A percentile compares a stretch with the other conserved stretches of the same genome.
Conservation (phyloP, 1,140 invertebrate species). For the Myzus persicae region DNA sequence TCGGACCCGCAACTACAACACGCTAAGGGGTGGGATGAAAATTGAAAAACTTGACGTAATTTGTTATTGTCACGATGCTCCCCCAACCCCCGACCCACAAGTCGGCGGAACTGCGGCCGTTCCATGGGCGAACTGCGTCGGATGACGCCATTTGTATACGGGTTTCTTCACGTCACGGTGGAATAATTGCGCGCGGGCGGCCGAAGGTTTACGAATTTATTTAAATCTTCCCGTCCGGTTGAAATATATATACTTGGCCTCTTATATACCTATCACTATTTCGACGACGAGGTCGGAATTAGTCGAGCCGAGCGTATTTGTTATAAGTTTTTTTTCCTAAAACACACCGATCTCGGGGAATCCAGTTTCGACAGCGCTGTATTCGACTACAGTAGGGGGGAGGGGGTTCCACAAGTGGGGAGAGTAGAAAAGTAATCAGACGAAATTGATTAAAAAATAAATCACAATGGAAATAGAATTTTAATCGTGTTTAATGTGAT, state of each 20-base stretch:
- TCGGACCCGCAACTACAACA: not conserved
- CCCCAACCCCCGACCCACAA: not conserved
- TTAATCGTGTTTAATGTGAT: not conserved
- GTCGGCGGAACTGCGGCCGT: not conserved
- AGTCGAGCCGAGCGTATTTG: not conserved
- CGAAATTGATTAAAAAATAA: not conserved
- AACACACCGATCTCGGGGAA: not conserved
- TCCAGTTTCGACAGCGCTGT: not conserved
- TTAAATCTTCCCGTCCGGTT: not conserved
- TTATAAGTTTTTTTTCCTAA: not conserved
- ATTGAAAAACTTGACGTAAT: slow-evolving; percentile 20
- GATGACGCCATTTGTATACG: not conserved
- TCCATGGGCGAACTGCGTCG: not conserved
- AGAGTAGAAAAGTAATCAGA: not conserved
- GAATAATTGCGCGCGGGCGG: not conserved
- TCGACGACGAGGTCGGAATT: not conserved
- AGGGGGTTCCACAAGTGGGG: no score
- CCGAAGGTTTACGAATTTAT: not conserved
- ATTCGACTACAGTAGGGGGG: not conserved
- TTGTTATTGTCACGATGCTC: slow-evolving; percentile 20
- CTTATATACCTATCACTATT: not conserved
- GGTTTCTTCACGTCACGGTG: not conserved
- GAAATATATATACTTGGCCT: not conserved
- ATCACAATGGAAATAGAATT: not conserved
- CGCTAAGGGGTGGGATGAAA: not conserved